phyloP scores from a whole-genome alignment of 2,113 vertebrate genomes.

The Ammospiza nelsoni region DNA sequence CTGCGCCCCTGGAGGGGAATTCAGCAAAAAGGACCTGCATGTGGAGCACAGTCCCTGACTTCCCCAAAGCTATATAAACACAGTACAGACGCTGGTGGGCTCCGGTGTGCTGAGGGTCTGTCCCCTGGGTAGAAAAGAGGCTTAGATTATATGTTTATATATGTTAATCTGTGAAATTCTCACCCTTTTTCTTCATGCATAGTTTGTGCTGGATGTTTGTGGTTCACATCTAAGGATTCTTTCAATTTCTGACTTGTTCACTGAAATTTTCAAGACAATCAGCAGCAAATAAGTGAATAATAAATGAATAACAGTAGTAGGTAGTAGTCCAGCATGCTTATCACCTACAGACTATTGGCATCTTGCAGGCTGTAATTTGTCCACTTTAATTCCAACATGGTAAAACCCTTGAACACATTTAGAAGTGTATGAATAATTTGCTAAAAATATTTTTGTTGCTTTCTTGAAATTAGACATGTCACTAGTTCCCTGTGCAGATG shows the following conservation, averaged over 20 bases:
- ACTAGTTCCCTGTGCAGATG: slow-evolving; percentile 3
- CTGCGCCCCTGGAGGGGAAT: slow-evolving; percentile 69
- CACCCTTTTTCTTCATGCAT: neutral
- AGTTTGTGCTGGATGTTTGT: neutral
- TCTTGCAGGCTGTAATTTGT: neutral
- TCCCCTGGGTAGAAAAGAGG: neutral
- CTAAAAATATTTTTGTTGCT: slow-evolving; percentile 10
- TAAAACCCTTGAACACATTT: neutral
- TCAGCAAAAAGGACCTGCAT: slow-evolving; percentile 44
- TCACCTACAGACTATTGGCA: neutral
- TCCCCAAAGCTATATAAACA: slow-evolving; percentile 58
- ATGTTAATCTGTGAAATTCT: neutral
- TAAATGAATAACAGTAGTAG: neutral
- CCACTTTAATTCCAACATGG: neutral
- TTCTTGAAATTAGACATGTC: slow-evolving; percentile 3
- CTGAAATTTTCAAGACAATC: neutral
- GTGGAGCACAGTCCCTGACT: slow-evolving; percentile 42
- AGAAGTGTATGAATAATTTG: neutral
- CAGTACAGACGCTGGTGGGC: neutral
- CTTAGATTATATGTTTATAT: neutral
- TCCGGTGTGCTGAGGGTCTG: fast-evolving
- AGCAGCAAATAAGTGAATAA: neutral
- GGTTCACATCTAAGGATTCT: neutral
- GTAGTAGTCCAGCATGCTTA: neutral
- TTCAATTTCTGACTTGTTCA: neutral